Conservation (phyloP, 2,113 vertebrate genomes). For the Lipophrys pholis region DNA sequence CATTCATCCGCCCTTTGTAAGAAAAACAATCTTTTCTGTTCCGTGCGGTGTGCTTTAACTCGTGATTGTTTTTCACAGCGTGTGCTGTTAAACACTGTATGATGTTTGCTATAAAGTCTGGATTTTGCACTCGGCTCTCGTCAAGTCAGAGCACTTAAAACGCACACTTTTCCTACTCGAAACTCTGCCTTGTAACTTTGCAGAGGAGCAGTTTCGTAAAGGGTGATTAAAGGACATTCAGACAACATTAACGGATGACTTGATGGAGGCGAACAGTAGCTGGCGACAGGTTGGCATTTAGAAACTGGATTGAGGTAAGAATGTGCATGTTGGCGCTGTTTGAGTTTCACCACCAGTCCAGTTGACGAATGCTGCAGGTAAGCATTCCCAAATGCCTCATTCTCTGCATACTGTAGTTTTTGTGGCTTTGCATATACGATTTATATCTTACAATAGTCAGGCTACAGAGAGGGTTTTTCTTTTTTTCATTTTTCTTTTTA, state of each 20-base stretch:
- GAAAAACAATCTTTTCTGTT: constrained; percentile 17
- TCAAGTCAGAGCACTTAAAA: constrained; percentile 23
- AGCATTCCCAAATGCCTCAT: constrained; percentile 49
- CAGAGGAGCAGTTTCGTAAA: constrained; percentile 33
- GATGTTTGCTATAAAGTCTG: constrained; percentile 33
- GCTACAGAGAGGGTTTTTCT: constrained; percentile 62
- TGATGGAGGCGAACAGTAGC: constrained; percentile 33
- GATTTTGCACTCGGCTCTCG: constrained; percentile 32
- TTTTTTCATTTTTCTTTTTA: constrained; percentile 24
- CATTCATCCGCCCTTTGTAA: constrained; percentile 49
- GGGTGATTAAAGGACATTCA: constrained; percentile 55
- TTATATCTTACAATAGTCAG: constrained; percentile 71
- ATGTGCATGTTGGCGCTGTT: constrained; percentile 49
- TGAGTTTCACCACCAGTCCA: constrained; percentile 52
- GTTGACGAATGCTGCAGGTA: constrained; percentile 49
- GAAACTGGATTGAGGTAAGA: constrained; percentile 73
- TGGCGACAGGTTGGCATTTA: constrained; percentile 51
- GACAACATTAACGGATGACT: constrained; percentile 52
- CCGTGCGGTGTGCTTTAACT: constrained; percentile 32
- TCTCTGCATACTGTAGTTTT: constrained; percentile 71
- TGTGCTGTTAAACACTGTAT: not conserved
- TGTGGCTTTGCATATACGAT: constrained; percentile 78
- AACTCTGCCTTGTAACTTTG: constrained; percentile 37
- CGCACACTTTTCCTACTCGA: not conserved
- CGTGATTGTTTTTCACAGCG: not conserved